These are phyloP conservation scores for Epizoanthus scotinus DNA, from an alignment of 92 coral and sea anemone genomes.

Conservation along the genomic window DNA sequence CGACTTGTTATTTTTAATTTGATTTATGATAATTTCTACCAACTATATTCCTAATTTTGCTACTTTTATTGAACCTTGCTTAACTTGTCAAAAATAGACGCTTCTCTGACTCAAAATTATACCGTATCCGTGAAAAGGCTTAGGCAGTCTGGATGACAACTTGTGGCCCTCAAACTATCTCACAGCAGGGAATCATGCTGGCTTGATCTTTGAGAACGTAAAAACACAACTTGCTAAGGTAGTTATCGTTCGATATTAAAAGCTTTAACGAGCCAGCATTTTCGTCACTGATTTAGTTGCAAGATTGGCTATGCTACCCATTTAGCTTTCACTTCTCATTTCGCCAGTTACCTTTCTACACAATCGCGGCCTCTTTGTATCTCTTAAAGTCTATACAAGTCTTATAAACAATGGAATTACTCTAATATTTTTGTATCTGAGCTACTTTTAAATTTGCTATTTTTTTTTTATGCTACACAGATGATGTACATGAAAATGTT, in stretches of 20 bases:
- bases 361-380: conserved; percentile 29
- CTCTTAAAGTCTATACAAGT: conserved; percentile 21
- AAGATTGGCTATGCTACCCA: conserved; percentile 20
- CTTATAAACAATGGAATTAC: conserved; percentile 34
- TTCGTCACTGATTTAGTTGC: not conserved
- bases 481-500: not conserved
- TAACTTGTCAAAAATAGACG: conserved; percentile 28
- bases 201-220: not conserved
- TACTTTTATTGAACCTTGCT: conserved; percentile 13
- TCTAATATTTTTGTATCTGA: conserved; percentile 19
- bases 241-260: not conserved
- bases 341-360: not conserved
- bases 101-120: conserved; percentile 8
- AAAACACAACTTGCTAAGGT: not conserved
- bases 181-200: not conserved
- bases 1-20: conserved; percentile 69
- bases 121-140: conserved; percentile 9
- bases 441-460: conserved; percentile 2
- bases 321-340: conserved; percentile 21
- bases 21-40: conserved; percentile 70
- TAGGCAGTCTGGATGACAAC: not conserved
- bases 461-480: not conserved
- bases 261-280: not conserved
- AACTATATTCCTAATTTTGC: conserved; percentile 29
- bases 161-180: not conserved